Conservation (phyloP, 1,140 invertebrate genomes). For the Cherax destructor region DNA sequence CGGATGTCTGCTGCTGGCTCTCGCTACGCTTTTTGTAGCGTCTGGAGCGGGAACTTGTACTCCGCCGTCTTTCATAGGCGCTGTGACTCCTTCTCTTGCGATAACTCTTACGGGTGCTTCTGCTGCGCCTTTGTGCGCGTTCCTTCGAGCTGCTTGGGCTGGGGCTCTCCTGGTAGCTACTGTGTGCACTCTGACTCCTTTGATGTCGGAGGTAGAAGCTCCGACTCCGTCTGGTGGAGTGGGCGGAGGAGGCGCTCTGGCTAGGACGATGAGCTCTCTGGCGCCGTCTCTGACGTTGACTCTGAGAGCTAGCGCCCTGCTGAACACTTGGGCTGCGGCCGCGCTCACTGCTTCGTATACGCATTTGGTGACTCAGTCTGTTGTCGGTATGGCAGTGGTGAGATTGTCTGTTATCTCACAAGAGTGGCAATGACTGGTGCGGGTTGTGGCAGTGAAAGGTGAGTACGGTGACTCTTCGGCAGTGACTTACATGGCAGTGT, state of each 20-base stretch:
- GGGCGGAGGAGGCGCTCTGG: not conserved
- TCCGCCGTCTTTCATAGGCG: not conserved
- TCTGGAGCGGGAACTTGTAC: not conserved
- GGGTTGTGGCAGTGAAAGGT: not conserved
- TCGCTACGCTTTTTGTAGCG: not conserved
- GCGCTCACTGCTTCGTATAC: not conserved
- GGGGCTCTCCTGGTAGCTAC: conserved; percentile 15
- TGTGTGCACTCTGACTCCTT: not conserved
- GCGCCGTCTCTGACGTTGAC: not conserved
- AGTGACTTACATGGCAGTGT: not conserved
- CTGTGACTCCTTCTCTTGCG: not conserved
- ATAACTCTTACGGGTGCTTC: not conserved
- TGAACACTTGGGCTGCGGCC: conserved; percentile 22
- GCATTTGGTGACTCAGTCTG: not conserved
- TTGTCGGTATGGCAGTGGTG: not conserved
- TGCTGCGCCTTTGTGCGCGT: not conserved
- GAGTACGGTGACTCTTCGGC: not conserved
- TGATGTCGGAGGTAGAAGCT: conserved; percentile 5
- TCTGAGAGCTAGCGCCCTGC: not conserved
- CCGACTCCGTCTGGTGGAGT: not conserved
- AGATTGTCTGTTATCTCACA: no score
- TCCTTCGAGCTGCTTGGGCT: not conserved
- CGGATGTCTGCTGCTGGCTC: not conserved
- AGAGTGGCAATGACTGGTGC: not conserved
- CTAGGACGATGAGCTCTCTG: not conserved